phyloP scores from a whole-genome alignment of 2,113 vertebrate genomes.

The Gymnarchus niloticus region DNA sequence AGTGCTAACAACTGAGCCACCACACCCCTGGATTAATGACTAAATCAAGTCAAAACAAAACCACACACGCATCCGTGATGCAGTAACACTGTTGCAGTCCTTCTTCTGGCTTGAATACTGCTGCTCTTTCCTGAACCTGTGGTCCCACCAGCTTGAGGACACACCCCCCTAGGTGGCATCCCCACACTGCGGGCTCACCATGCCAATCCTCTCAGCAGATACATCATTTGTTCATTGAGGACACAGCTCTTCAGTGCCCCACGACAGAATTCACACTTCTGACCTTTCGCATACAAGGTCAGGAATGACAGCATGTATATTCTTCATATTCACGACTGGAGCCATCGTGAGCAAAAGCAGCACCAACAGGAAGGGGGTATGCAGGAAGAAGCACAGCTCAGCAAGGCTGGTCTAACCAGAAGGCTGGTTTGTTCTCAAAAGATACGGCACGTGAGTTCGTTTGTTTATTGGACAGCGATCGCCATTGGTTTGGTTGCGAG shows the following conservation, averaged over 20 bases:
- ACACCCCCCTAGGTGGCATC: neutral
- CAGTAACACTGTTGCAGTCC: neutral
- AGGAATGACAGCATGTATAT: neutral
- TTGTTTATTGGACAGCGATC: no score
- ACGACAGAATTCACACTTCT: neutral
- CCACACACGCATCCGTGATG: neutral
- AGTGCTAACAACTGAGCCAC: no score
- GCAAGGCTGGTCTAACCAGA: no score
- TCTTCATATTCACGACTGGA: neutral
- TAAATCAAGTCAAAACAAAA: neutral
- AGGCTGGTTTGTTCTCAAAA: no score
- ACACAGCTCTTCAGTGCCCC: neutral
- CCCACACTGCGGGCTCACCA: neutral
- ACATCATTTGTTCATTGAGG: neutral
- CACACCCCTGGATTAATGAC: no score
- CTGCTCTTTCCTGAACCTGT: neutral
- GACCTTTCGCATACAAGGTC: neutral
- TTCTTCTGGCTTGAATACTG: neutral
- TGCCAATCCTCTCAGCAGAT: neutral
- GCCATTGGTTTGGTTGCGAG: no score
- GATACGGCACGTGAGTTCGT: no score
- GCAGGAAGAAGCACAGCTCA: no score
- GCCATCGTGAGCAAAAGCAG: neutral
- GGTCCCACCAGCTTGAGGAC: no score
- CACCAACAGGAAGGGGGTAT: neutral